phyloP scores from a whole-genome alignment of 1,140 invertebrate genomes.

The Drosophila grimshawi region DNA sequence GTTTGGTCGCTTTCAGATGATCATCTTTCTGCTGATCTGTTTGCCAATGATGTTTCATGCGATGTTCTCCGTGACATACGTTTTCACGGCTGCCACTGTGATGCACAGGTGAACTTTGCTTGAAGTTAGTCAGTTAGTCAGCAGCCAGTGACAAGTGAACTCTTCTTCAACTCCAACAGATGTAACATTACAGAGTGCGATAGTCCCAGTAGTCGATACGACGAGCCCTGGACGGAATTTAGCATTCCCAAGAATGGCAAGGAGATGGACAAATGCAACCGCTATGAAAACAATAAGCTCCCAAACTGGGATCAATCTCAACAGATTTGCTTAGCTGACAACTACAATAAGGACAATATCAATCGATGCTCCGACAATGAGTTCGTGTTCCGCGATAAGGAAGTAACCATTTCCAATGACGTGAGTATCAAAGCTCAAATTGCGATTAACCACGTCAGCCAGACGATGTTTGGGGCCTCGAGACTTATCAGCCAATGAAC shows the following conservation, averaged over 20 bases:
- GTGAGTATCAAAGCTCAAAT: constrained; percentile 74
- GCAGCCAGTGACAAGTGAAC: background rate
- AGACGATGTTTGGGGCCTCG: constrained; percentile 26
- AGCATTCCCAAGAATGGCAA: constrained; percentile 85
- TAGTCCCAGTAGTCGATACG: constrained; percentile 72
- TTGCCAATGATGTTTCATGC: constrained; percentile 86
- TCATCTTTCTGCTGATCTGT: constrained; percentile 85
- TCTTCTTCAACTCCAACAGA: constrained; percentile 81
- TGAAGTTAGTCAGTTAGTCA: constrained; percentile 10
- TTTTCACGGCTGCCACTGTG: constrained; percentile 87
- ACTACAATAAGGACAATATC: constrained; percentile 83
- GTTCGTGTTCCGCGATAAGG: constrained; percentile 74
- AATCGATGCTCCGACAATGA: constrained; percentile 64
- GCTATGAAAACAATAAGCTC: constrained; percentile 75
- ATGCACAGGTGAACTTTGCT: constrained; percentile 85
- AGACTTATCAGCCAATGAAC: constrained; percentile 32
- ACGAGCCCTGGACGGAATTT: constrained; percentile 85
- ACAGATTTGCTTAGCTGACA: constrained; percentile 73
- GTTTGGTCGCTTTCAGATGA: constrained; percentile 87
- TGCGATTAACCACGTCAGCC: constrained; percentile 76
- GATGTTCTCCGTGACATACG: constrained; percentile 85
- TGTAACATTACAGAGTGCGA: constrained; percentile 89
- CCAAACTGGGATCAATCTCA: constrained; percentile 26
- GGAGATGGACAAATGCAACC: constrained; percentile 85
- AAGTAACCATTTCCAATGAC: constrained; percentile 79